Conservation (phyloP, 2,797 vertebrate species). For the Pagetopsis macropterus region DNA sequence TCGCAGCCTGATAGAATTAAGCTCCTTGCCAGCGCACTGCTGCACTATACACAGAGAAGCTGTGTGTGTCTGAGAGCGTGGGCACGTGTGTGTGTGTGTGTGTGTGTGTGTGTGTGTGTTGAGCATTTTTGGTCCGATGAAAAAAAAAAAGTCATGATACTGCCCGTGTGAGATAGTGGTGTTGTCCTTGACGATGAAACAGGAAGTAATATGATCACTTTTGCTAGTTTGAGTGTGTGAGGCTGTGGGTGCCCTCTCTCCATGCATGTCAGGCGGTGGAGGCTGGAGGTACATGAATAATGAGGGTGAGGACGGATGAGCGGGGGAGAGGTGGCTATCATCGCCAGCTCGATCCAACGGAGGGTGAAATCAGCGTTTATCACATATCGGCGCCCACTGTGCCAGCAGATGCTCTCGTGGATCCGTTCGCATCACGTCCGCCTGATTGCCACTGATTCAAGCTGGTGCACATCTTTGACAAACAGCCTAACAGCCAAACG, state of each 20-base stretch:
- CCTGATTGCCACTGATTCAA: slow-evolving; percentile 69
- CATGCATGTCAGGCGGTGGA: slow-evolving; percentile 60
- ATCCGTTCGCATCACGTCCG: slow-evolving; percentile 63
- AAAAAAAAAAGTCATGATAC: slow-evolving; percentile 49
- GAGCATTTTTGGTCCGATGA: slow-evolving; percentile 34
- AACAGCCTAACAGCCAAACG: slow-evolving; percentile 60
- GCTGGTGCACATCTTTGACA: slow-evolving; percentile 70
- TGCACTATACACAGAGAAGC: slow-evolving; percentile 37
- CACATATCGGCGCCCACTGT: slow-evolving; percentile 68
- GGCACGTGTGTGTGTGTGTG: slow-evolving; percentile 19
- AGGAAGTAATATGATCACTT: slow-evolving; percentile 37
- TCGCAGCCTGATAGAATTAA: slow-evolving; percentile 82
- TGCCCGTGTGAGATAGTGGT: slow-evolving; percentile 42
- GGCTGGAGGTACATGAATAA: slow-evolving; percentile 78
- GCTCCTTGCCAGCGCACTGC: slow-evolving; percentile 70
- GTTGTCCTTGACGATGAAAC: slow-evolving; percentile 67
- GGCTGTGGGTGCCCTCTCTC: slow-evolving; percentile 31
- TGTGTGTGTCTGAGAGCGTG: slow-evolving; percentile 40
- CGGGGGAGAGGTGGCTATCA: slow-evolving; percentile 68
- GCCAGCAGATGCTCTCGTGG: slow-evolving; percentile 73
- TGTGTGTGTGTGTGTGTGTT: neutral
- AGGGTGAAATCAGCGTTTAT: slow-evolving; percentile 81
- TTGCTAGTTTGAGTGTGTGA: slow-evolving; percentile 17
- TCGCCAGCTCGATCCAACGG: slow-evolving; percentile 68
- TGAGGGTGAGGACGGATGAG: slow-evolving; percentile 74